phyloP scores from a whole-genome alignment of 2,113 vertebrate genomes.

The Sarotherodon lohbergeri region DNA sequence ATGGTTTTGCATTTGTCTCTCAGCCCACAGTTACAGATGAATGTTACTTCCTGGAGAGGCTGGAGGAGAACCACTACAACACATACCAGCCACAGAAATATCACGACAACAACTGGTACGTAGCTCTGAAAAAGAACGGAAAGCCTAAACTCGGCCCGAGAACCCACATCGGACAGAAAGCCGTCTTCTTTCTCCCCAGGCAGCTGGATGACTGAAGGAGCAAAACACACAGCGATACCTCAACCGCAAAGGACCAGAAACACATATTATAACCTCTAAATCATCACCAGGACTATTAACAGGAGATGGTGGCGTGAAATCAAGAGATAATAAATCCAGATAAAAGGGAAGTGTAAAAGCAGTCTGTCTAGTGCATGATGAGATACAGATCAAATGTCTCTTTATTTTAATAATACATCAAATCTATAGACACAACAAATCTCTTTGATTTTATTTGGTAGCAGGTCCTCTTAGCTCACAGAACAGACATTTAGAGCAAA shows the following conservation, averaged over 20 bases:
- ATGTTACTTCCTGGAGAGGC: slow-evolving; percentile 85
- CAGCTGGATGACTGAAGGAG: slow-evolving; percentile 58
- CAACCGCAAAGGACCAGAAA: not conserved
- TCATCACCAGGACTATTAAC: not conserved
- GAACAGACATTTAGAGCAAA: not conserved
- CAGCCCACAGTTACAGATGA: slow-evolving; percentile 82
- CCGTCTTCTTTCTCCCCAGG: slow-evolving; percentile 87
- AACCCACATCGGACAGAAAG: slow-evolving; percentile 90
- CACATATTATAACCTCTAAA: not conserved
- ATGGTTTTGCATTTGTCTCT: slow-evolving; percentile 1
- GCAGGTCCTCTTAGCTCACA: not conserved
- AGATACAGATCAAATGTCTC: not conserved
- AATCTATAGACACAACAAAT: not conserved
- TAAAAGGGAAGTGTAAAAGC: not conserved
- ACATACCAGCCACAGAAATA: slow-evolving; percentile 83
- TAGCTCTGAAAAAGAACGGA: slow-evolving; percentile 91
- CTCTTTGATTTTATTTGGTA: not conserved
- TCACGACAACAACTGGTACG: slow-evolving; percentile 83
- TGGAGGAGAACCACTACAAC: slow-evolving; percentile 94
- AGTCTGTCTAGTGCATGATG: not conserved
- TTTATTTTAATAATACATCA: not conserved
- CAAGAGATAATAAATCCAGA: not conserved
- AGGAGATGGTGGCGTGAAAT: not conserved
- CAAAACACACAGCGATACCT: not conserved
- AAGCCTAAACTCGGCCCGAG: slow-evolving; percentile 82